Percentiles rank a stretch among this genome's conserved stretches.
Evolutionary conservation across 2,113 vertebrate genomes (phyloP).

Genomic region (Osmerus eperlanus): DNA sequence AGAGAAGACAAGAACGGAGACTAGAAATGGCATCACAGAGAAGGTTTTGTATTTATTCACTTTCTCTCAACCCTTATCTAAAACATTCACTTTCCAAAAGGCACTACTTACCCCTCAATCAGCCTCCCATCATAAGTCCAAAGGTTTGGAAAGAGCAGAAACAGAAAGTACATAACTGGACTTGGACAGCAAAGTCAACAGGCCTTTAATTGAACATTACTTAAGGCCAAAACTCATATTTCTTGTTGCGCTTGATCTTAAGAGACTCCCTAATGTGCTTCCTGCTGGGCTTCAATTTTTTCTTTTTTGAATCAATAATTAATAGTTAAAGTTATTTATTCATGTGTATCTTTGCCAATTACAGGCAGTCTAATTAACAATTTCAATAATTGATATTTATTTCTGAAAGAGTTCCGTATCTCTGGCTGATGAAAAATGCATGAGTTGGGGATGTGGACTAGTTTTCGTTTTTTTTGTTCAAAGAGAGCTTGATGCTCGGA

Average conservation of each 20-base stretch:
- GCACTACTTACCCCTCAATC: conserved; percentile 73
- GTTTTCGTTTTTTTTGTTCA: conserved; percentile 72
- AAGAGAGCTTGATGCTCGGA: conserved; percentile 69
- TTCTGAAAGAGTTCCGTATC: conserved; percentile 70
- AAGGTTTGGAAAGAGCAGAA: conserved; percentile 61
- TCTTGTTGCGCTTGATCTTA: conserved; percentile 72
- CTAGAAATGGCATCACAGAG: conserved; percentile 68
- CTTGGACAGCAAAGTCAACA: conserved; percentile 59
- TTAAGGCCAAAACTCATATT: conserved; percentile 75
- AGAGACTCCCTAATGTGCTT: conserved; percentile 64
- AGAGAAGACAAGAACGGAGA: conserved; percentile 59
- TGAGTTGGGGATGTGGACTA: conserved; percentile 66
- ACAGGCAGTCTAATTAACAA: conserved; percentile 72
- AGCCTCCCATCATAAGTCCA: conserved; percentile 65
- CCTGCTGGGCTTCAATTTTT: conserved; percentile 60
- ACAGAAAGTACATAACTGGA: conserved; percentile 50
- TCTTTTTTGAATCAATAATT: conserved; percentile 71
- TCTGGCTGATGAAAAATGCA: conserved; percentile 71
- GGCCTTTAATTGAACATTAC: conserved; percentile 76
- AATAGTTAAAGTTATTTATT: conserved; percentile 74
- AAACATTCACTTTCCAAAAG: conserved; percentile 71
- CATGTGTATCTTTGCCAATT: conserved; percentile 74
- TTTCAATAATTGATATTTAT: conserved; percentile 83
- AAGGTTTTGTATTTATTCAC: conserved; percentile 46
- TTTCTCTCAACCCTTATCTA: conserved; percentile 58